A percentile compares a stretch with the other conserved stretches of the same genome.
Evolutionary conservation across 2,113 vertebrate genomes (phyloP).

Genomic region (Enhydra lutris): DNA sequence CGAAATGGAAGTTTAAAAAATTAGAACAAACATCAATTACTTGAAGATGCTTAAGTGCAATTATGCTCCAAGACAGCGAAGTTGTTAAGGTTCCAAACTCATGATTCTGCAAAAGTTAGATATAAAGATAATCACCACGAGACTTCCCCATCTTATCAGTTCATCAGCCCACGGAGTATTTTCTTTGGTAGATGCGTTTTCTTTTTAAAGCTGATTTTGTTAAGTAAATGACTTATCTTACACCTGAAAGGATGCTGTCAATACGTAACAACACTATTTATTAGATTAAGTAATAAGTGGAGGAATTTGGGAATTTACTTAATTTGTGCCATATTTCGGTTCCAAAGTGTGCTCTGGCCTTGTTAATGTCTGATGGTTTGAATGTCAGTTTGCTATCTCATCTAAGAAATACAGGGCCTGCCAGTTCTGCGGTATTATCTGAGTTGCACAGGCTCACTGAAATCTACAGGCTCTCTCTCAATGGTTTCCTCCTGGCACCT

Average conservation of each 20-base stretch:
- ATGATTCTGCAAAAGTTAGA: neutral
- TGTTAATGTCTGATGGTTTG: neutral
- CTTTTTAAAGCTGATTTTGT: constrained; percentile 8
- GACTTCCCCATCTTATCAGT: neutral
- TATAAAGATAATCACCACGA: neutral
- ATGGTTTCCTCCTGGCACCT: neutral
- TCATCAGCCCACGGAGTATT: neutral
- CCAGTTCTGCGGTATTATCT: constrained; percentile 52
- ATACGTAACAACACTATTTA: neutral
- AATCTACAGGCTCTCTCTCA: neutral
- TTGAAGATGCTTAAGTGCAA: neutral
- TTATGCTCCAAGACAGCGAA: neutral
- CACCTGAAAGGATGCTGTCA: neutral
- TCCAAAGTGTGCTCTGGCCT: neutral
- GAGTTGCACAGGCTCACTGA: neutral
- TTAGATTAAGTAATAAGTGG: neutral
- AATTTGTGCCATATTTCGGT: neutral
- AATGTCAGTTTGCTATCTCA: constrained; percentile 14
- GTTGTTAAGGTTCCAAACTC: neutral
- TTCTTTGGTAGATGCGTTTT: neutral
- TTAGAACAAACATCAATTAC: neutral
- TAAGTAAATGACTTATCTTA: neutral
- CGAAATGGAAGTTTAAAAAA: neutral
- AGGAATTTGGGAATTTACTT: neutral
- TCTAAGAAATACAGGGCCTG: neutral